Percentiles rank a stretch among this genome's conserved stretches.
Evolutionary conservation across 1,140 invertebrate genomes (phyloP).

Genomic region (Samia ricini): DNA sequence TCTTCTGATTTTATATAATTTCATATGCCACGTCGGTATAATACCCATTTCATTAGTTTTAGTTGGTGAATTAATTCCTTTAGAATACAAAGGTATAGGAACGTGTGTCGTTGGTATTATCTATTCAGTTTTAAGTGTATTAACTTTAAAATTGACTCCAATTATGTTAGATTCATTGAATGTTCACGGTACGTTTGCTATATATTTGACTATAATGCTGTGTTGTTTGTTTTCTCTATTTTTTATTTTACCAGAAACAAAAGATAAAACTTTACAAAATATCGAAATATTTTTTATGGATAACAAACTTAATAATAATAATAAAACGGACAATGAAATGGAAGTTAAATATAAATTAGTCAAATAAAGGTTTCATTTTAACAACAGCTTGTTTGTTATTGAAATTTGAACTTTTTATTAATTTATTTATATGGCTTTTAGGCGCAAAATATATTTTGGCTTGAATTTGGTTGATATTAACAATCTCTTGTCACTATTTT

Average conservation of each 20-base stretch:
- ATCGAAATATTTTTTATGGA: not conserved
- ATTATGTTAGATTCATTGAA: conserved; percentile 9
- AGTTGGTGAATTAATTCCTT: not conserved
- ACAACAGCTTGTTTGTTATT: too few species aligned
- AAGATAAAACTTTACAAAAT: not conserved
- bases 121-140: conserved; percentile 9
- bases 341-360: not conserved
- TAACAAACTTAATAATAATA: not conserved
- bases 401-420: too few species aligned
- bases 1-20: conserved; percentile 9
- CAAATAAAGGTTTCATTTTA: not conserved
- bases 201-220: conserved; percentile 2
- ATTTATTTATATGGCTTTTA: too few species aligned
- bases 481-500: too few species aligned
- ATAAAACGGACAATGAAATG: not conserved
- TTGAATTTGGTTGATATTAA: too few species aligned
- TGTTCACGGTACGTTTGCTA: conserved; percentile 5
- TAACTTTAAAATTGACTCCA: conserved; percentile 7
- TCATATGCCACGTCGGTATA: conserved; percentile 11
- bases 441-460: too few species aligned
- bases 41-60: conserved; percentile 11
- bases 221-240: conserved; percentile 1
- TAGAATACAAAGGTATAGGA: conserved; percentile 5
- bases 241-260: not conserved
- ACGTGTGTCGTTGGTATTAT: conserved; percentile 9